phyloP scores from a whole-genome alignment of 1,140 invertebrate species.

The Whitmania pigra region DNA sequence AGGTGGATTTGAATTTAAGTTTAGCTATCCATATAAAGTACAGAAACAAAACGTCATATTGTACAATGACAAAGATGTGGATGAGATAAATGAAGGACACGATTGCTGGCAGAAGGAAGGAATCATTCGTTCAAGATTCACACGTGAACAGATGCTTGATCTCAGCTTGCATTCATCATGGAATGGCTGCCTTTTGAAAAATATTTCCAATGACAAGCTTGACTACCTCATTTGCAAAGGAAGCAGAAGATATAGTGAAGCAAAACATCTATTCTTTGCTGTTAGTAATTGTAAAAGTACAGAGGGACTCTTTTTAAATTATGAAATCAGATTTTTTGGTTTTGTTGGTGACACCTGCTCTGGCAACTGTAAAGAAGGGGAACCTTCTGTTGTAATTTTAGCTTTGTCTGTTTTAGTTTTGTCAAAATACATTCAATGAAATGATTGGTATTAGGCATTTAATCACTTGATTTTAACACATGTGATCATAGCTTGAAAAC shows the following conservation, averaged over 20 bases:
- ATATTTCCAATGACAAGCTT: not conserved
- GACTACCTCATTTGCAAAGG: slow-evolving; percentile 8
- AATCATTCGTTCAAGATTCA: slow-evolving; percentile 11
- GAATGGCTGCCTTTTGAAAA: slow-evolving; percentile 21
- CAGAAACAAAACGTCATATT: slow-evolving; percentile 16
- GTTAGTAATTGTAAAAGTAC: slow-evolving; percentile 21
- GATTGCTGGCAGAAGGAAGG: slow-evolving; percentile 21
- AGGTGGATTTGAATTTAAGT: slow-evolving; percentile 18
- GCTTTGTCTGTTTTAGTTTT: too few relatives aligned
- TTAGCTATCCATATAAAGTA: slow-evolving; percentile 19
- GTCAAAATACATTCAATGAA: too few relatives aligned
- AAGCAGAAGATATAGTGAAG: slow-evolving; percentile 9
- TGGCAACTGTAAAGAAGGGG: too few relatives aligned
- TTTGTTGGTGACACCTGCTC: slow-evolving; percentile 8
- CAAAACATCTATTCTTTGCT: slow-evolving; percentile 8
- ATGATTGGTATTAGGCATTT: too few relatives aligned
- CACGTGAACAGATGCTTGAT: slow-evolving; percentile 14
- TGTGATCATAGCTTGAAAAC: too few relatives aligned
- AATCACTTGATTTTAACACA: too few relatives aligned
- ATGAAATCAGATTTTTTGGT: slow-evolving; percentile 10
- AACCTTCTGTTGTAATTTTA: too few relatives aligned
- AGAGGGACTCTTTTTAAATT: slow-evolving; percentile 16
- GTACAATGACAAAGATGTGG: slow-evolving; percentile 16
- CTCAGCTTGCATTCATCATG: slow-evolving; percentile 20
- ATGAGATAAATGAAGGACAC: slow-evolving; percentile 1